Evolutionary conservation across 2,888 invertebrate species (phyloP), one percentile per base, ranked within the genome.

Genomic region (Polyploca ridens): DNA sequence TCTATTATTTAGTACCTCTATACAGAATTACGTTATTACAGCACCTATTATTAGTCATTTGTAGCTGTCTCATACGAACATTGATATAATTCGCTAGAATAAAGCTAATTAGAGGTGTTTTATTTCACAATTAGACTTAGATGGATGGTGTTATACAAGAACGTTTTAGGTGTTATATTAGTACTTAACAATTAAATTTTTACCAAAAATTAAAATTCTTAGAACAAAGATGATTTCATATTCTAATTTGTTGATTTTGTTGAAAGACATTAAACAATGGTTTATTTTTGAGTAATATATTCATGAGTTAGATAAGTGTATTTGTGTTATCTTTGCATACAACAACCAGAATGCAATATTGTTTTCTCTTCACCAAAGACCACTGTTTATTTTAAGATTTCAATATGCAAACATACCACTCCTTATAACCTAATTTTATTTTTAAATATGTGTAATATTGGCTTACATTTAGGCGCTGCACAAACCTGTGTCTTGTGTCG

Each of bases 141-240:
- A 80, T 77, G 70, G 73, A 85, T 78, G 85, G 79, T 83, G 82
- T 82, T 90, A 85, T 82, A 72, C 83, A 54, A 54, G 16, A 54
- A 54, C 1, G 54, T 19, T 54, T 54, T 54, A 54, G 10, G 49
- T 54, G 10, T 54, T 54, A 54, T 10, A 54, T 87, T 92, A 92
- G 93, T 93, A 93, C 92, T 92, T 93, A 92, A 91, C 79, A 82
- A 78, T 82, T 76, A 87, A 84, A 82, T 85, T 82, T 54, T 87
- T 90, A 90, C 91, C 90, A 92, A 93, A 93, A 89, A 90, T 82
- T 80, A 82, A 84, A 84, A 82, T 74, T 78, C 81, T 82, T 87
- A 88, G 88, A 87, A 90, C 89, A 89, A 90, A 88, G 85, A 89
- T 88, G 84, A 81, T 87, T 86, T 85, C 84, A 78, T 86, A 74